phyloP scores from a whole-genome alignment of 2,797 vertebrate genomes.

The Ptychobarbus kaznakovi region DNA sequence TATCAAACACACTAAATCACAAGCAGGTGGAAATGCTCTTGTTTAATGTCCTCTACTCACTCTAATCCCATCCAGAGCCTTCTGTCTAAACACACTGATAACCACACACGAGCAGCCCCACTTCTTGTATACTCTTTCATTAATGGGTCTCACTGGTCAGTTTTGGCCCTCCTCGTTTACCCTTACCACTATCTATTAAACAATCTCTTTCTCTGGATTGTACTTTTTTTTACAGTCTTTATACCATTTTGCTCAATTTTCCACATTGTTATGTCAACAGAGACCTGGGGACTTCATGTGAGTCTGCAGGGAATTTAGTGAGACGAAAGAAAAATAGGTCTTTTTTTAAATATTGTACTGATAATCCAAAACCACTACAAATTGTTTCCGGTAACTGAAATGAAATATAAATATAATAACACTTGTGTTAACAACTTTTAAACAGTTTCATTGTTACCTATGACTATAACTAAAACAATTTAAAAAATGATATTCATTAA shows the following conservation, averaged over 20 bases:
- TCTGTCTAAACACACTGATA: constrained; percentile 39
- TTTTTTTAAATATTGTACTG: neutral
- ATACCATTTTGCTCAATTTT: neutral
- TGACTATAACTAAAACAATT: neutral
- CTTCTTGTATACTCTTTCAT: neutral
- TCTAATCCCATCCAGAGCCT: constrained; percentile 37
- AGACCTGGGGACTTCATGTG: neutral
- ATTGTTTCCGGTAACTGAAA: neutral
- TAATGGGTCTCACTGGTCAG: constrained; percentile 9
- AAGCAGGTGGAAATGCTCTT: constrained; percentile 28
- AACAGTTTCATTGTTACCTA: neutral
- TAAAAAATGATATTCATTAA: neutral
- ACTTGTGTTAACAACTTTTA: neutral
- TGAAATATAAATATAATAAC: neutral
- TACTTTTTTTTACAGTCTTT: neutral
- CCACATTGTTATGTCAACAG: neutral
- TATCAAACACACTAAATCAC: constrained; percentile 14
- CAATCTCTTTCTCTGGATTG: neutral
- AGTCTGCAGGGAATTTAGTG: neutral
- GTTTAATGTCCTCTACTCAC: constrained; percentile 34
- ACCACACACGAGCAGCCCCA: constrained; percentile 3
- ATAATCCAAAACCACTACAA: neutral
- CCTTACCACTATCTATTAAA: neutral
- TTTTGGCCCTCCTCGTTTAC: neutral
- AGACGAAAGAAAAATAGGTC: neutral